Evolutionary conservation across 2,888 invertebrate species (phyloP).

Genomic region (Cheilosia urbana): DNA sequence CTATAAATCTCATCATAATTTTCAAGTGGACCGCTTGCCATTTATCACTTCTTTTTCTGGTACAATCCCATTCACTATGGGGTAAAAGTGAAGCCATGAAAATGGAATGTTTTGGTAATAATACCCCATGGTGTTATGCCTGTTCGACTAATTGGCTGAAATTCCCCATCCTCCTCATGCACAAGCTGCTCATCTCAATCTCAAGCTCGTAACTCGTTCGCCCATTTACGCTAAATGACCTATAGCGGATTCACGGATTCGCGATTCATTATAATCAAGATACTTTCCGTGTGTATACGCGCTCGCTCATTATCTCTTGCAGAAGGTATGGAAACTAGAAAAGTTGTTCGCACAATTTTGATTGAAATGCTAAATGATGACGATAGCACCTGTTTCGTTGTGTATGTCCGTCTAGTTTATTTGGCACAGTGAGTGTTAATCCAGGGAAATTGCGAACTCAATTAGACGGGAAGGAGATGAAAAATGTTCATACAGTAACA

Average conservation of each 20-base stretch:
- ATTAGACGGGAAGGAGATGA: constrained; percentile 2
- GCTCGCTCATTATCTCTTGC: constrained; percentile 40
- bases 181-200: constrained; percentile 13
- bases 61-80: constrained; percentile 31
- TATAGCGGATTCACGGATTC: constrained; percentile 57
- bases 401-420: constrained; percentile 11
- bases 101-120: constrained; percentile 36
- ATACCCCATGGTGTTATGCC: constrained; percentile 33
- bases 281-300: constrained; percentile 44
- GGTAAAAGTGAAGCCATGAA: constrained; percentile 45
- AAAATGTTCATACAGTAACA: neutral
- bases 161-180: constrained; percentile 32
- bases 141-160: constrained; percentile 55
- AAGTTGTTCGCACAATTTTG: constrained; percentile 67
- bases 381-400: constrained; percentile 43
- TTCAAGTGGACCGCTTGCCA: neutral
- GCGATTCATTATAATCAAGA: constrained; percentile 41
- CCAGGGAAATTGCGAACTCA: constrained; percentile 14
- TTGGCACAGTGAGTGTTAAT: constrained; percentile 12
- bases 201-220: constrained; percentile 52
- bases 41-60: constrained; percentile 6
- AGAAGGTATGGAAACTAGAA: constrained; percentile 20
- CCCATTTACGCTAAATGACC: constrained; percentile 68
- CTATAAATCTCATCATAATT: constrained; percentile 1
- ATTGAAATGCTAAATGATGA: constrained; percentile 67